Evolutionary conservation across 1,140 invertebrate species (phyloP).

Genomic region (Drosophila kohkoa): DNA sequence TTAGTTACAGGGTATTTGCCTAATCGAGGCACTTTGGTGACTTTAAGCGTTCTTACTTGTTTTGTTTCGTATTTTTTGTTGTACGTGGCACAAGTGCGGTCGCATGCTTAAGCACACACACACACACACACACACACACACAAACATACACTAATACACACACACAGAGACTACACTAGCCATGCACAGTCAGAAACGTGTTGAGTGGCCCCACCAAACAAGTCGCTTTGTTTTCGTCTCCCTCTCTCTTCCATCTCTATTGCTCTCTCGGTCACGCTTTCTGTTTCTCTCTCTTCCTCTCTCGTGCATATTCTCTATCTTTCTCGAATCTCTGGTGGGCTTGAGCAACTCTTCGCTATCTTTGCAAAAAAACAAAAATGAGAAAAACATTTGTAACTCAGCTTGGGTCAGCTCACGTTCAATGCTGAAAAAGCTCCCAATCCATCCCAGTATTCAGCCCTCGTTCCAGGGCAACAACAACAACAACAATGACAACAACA

Average conservation of each 20-base stretch:
- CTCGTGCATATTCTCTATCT: constrained; percentile 20
- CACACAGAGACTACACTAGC: constrained; percentile 11
- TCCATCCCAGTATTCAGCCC: not conserved
- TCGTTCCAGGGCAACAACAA: not conserved
- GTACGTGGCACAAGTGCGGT: constrained; percentile 81
- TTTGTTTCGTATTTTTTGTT: constrained; percentile 60
- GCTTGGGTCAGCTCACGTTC: constrained; percentile 44
- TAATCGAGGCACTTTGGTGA: not conserved
- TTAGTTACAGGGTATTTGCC: constrained; percentile 32
- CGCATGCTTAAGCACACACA: constrained; percentile 76
- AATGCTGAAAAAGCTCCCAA: constrained; percentile 17
- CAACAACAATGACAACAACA: not conserved
- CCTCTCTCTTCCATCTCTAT: constrained; percentile 16
- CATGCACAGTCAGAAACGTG: constrained; percentile 69
- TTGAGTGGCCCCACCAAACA: constrained; percentile 67
- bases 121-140: constrained; percentile 30
- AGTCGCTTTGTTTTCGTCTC: constrained; percentile 44
- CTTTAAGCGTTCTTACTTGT: constrained; percentile 38
- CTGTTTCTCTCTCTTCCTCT: constrained; percentile 11
- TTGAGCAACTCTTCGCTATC: constrained; percentile 27
- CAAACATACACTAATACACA: constrained; percentile 37
- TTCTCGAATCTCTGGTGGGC: constrained; percentile 42
- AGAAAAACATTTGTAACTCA: constrained; percentile 12
- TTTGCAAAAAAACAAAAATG: constrained; percentile 26
- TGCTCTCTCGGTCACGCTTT: constrained; percentile 17